These are phyloP conservation scores for Micoletzkya japonica DNA, from an alignment of 2,888 invertebrate species.

Conservation along the genomic window DNA sequence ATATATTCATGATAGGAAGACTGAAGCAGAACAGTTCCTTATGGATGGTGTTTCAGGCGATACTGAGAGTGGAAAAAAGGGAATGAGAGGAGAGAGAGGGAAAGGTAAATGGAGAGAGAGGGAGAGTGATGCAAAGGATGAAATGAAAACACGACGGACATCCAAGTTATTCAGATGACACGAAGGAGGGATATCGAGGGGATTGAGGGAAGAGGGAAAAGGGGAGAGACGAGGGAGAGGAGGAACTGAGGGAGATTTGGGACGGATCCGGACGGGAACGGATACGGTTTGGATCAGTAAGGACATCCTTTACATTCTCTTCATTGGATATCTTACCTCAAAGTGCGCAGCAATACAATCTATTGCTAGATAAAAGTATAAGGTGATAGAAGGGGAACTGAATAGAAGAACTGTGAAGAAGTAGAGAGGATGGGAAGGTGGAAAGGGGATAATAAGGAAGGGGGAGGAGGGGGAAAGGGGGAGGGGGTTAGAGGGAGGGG, in stretches of 20 bases:
- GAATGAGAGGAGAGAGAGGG: not conserved
- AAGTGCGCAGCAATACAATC: not conserved
- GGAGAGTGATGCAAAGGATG: not conserved
- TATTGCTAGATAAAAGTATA: too few relatives aligned
- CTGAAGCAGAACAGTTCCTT: too few relatives aligned
- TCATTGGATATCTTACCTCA: not conserved
- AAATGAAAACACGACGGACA: too few relatives aligned
- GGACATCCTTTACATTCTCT: not conserved
- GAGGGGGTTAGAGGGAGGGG: not conserved
- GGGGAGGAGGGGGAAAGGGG: slow-evolving; percentile 2
- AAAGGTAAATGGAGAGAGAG: not conserved
- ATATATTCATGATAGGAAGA: too few relatives aligned
- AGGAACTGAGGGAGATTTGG: not conserved
- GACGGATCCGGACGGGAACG: not conserved
- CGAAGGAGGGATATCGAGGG: not conserved
- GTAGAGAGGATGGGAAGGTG: not conserved
- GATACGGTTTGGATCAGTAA: not conserved
- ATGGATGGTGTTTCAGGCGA: not conserved
- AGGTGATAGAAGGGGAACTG: not conserved
- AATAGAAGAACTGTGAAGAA: not conserved
- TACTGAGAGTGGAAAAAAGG: not conserved
- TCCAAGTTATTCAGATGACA: too few relatives aligned
- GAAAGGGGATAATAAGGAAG: slow-evolving; percentile 5
- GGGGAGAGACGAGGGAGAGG: not conserved
- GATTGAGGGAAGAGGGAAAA: not conserved